A percentile compares a stretch with the other conserved stretches of the same genome.
phyloP scores from a whole-genome alignment of 2,113 vertebrate species.

The Psammodynastes pulverulentus region DNA sequence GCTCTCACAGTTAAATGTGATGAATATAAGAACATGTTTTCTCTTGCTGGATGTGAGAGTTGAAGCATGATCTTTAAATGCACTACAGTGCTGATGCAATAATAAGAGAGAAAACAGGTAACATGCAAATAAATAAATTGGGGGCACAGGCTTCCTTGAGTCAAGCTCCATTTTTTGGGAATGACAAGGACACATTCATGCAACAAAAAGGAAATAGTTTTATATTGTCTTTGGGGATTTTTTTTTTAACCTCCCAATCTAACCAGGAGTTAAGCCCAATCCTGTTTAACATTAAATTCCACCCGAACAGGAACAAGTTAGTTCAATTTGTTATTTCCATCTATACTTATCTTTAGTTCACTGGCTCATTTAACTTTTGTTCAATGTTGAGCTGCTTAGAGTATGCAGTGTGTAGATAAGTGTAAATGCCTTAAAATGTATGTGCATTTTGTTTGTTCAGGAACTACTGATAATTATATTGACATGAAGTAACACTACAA shows the following conservation, averaged over 20 bases:
- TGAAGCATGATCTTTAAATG: neutral
- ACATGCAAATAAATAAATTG: neutral
- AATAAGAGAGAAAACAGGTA: neutral
- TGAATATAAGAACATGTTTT: neutral
- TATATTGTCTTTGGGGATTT: neutral
- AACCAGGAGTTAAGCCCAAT: neutral
- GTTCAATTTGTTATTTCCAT: neutral
- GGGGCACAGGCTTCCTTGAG: neutral
- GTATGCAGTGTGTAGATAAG: neutral
- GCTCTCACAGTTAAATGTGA: neutral
- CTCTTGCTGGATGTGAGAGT: neutral
- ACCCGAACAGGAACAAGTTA: neutral
- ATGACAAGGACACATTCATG: neutral
- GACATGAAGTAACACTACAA: slow-evolving; percentile 6
- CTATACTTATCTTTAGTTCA: neutral
- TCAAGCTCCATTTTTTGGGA: neutral
- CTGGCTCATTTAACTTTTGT: neutral
- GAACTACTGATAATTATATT: neutral
- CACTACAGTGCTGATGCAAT: neutral
- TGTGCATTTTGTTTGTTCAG: slow-evolving; percentile 8
- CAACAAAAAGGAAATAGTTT: neutral
- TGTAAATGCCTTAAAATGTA: neutral
- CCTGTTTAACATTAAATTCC: neutral
- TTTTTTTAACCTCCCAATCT: neutral
- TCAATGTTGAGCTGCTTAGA: neutral